Conservation (phyloP, 1,140 invertebrate genomes). For the Tyrophagus putrescentiae region DNA sequence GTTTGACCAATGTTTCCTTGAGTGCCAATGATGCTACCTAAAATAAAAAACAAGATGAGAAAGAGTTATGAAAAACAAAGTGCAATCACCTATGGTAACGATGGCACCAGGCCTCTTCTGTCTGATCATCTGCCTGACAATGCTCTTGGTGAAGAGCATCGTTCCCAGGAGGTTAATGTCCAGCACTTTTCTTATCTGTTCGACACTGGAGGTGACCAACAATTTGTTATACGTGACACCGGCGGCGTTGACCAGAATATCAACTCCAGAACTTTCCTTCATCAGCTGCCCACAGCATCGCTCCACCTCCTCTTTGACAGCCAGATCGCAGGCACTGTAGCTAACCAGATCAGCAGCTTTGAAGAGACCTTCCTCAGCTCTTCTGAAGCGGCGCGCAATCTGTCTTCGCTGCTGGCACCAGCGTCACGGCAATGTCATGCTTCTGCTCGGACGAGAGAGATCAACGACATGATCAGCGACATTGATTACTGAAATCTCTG, state of each 20-base stretch:
- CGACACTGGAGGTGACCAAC: neutral
- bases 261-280: neutral
- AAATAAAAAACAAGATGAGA: conserved; percentile 4
- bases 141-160: neutral
- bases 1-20: conserved; percentile 37
- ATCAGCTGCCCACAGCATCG: neutral
- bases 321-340: neutral
- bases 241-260: conserved; percentile 16
- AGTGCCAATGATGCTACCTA: conserved; percentile 26
- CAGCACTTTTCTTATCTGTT: neutral
- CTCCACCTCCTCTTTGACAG: neutral
- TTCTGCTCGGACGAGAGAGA: too few relatives aligned
- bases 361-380: neutral
- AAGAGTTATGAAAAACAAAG: neutral
- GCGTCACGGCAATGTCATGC: conserved; percentile 5
- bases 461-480: too few relatives aligned
- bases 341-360: neutral
- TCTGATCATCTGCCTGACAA: conserved; percentile 19
- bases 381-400: too few relatives aligned
- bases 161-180: conserved; percentile 4
- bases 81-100: conserved; percentile 16
- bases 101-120: conserved; percentile 22
- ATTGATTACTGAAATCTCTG: neutral
- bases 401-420: too few relatives aligned
- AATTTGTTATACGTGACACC: conserved; percentile 10